Evolutionary conservation across 2,888 invertebrate genomes (phyloP).

Genomic region (Folsomia candida): DNA sequence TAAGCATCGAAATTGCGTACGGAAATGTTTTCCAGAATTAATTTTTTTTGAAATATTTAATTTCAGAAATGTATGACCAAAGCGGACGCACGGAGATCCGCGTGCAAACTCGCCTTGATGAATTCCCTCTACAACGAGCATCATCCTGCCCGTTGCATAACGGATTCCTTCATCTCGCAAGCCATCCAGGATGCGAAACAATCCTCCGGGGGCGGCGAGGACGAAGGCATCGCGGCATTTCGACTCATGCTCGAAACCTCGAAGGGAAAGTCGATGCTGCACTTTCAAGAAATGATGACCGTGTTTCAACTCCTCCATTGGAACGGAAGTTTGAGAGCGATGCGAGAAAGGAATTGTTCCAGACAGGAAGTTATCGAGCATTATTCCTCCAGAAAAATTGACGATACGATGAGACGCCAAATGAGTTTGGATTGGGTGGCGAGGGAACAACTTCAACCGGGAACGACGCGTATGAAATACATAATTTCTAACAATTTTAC

Average conservation of each 20-base stretch:
- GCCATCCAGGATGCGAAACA: conserved; percentile 83
- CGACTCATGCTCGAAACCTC: conserved; percentile 66
- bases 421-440: conserved; percentile 96
- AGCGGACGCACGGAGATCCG: conserved; percentile 88
- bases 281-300: conserved; percentile 96
- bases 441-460: conserved; percentile 42
- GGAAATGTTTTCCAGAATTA: neutral
- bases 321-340: conserved; percentile 94
- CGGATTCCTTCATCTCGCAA: conserved; percentile 90
- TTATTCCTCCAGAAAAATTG: conserved; percentile 85
- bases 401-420: conserved; percentile 92
- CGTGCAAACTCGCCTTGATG: conserved; percentile 93
- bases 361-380: conserved; percentile 87
- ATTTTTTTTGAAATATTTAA: conserved; percentile 17
- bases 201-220: conserved; percentile 9
- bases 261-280: conserved; percentile 81
- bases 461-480: conserved; percentile 39
- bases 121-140: conserved; percentile 95
- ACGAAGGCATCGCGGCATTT: conserved; percentile 56
- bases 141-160: conserved; percentile 88
- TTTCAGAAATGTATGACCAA: conserved; percentile 87
- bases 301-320: conserved; percentile 93
- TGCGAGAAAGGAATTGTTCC: conserved; percentile 91
- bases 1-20: no score
- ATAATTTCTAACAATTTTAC: no score